Conservation (phyloP, 2,888 invertebrate species). For the Mythimna albipuncta region DNA sequence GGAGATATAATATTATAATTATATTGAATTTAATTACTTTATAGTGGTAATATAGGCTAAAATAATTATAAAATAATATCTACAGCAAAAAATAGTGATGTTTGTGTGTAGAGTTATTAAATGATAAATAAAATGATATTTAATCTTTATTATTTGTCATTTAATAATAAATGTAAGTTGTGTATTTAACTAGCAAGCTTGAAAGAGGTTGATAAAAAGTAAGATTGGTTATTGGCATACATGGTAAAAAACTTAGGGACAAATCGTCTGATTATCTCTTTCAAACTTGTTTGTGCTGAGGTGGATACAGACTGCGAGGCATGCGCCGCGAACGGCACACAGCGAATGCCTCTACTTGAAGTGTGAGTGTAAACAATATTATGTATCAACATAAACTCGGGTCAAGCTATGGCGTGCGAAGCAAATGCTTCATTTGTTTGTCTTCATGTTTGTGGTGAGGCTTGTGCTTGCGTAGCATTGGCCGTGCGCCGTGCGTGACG, state of each 20-base stretch:
- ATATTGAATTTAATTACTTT: slow-evolving; percentile 57
- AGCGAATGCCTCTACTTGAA: too few species aligned
- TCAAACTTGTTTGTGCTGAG: slow-evolving; percentile 36
- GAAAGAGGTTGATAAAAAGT: slow-evolving; percentile 9
- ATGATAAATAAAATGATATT: slow-evolving; percentile 16
- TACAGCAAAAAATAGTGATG: neutral
- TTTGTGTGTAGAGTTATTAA: slow-evolving; percentile 29
- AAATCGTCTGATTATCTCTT: neutral
- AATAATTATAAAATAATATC: slow-evolving; percentile 43
- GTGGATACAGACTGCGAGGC: too few species aligned
- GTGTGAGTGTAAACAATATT: too few species aligned
- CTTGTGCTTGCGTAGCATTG: too few species aligned
- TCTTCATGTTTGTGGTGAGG: too few species aligned
- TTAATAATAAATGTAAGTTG: slow-evolving; percentile 11
- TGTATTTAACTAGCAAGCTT: slow-evolving; percentile 32
- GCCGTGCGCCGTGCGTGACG: too few species aligned
- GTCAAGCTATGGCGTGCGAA: too few species aligned
- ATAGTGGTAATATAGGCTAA: slow-evolving; percentile 59
- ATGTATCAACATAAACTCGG: too few species aligned
- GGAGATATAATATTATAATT: slow-evolving; percentile 46
- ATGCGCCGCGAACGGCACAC: too few species aligned
- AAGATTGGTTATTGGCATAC: neutral
- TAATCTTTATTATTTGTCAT: slow-evolving; percentile 24
- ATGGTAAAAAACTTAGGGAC: neutral
- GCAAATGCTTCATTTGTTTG: too few species aligned